Percentiles rank a stretch among this genome's conserved stretches.
Evolutionary conservation across 2,888 invertebrate genomes (phyloP).

Genomic region (Oligia latruncula): DNA sequence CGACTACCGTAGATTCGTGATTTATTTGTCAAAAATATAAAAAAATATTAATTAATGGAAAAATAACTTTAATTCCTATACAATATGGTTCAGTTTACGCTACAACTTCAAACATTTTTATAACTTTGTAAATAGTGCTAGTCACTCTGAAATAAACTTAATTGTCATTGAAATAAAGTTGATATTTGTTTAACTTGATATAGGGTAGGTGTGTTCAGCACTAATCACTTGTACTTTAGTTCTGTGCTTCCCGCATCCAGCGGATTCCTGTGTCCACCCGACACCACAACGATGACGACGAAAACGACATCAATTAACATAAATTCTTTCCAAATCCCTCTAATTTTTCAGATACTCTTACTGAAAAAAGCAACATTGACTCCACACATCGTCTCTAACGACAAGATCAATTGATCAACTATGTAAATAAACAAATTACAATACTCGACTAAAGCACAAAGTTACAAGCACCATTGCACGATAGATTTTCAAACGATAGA

Average conservation of each 20-base stretch:
- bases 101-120: no score
- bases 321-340: background rate
- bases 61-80: no score
- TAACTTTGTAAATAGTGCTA: no score
- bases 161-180: no score
- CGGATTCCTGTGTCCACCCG: background rate
- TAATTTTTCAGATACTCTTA: background rate
- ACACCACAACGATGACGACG: background rate
- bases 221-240: no score
- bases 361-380: background rate
- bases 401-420: constrained; percentile 23
- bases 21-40: no score
- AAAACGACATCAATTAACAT: background rate
- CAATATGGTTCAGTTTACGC: no score
- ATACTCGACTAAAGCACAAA: constrained; percentile 61
- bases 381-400: background rate
- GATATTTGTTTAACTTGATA: no score
- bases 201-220: no score
- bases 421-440: constrained; percentile 64
- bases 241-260: background rate
- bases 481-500: constrained; percentile 73
- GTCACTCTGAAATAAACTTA: no score
- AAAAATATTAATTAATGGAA: no score
- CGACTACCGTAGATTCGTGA: no score
- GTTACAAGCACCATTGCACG: constrained; percentile 70